These are phyloP conservation scores for Eueremaeus valkanovi DNA, from an alignment of 2,888 invertebrate species.

Conservation along the genomic window DNA sequence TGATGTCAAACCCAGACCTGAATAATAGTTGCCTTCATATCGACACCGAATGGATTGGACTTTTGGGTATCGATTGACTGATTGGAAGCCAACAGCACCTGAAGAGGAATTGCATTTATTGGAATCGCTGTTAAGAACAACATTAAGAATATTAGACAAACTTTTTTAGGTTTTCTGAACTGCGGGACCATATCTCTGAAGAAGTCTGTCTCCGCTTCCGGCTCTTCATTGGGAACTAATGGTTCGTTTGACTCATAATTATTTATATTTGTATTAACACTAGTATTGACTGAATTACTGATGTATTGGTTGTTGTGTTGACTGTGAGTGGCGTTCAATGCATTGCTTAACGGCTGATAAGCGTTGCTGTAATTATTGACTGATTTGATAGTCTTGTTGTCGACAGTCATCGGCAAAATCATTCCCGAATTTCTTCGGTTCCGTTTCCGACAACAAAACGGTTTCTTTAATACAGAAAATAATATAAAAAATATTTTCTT, in stretches of 20 bases:
- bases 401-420: slow-evolving; percentile 10
- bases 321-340: not conserved
- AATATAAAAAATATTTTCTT: slow-evolving; percentile 10
- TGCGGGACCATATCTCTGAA: slow-evolving; percentile 27
- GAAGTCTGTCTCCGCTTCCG: not conserved
- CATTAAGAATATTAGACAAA: slow-evolving; percentile 10
- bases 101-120: not conserved
- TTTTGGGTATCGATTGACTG: not conserved
- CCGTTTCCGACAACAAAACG: slow-evolving; percentile 2
- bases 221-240: not conserved
- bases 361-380: not conserved
- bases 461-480: not conserved
- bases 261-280: not conserved
- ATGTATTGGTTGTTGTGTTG: not conserved
- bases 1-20: not conserved
- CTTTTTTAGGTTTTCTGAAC: slow-evolving; percentile 20
- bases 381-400: not conserved
- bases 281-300: not conserved
- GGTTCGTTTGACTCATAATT: not conserved
- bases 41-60: slow-evolving; percentile 32
- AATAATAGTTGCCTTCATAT: slow-evolving; percentile 25
- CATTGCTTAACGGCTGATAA: not conserved
- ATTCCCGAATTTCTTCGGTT: not conserved
- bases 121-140: not conserved
- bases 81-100: not conserved